These are phyloP conservation scores for Temnopleurus reevesii DNA, from an alignment of 53 echinoderm and acorn worm species.

Conservation along the genomic window DNA sequence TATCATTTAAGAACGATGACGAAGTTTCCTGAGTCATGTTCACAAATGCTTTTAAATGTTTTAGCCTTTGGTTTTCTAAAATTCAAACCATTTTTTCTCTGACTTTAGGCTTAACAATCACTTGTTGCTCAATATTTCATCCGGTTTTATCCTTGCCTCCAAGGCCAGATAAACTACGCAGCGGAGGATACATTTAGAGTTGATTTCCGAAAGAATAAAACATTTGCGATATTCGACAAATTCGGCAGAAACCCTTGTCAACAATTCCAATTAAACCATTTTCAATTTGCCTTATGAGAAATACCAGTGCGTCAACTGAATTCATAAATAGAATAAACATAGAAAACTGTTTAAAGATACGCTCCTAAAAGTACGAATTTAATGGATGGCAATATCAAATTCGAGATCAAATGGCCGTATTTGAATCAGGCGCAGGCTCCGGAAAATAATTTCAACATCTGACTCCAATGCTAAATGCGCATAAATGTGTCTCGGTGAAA, in stretches of 20 bases:
- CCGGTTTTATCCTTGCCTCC: background rate
- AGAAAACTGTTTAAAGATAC: background rate
- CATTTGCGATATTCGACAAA: background rate
- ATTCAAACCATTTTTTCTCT: background rate
- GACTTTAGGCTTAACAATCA: background rate
- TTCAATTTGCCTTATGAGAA: constrained; percentile 9
- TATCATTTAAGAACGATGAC: no score
- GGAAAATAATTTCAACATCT: background rate
- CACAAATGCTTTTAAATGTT: no score
- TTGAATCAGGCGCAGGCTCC: background rate
- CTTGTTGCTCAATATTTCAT: background rate
- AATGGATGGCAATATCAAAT: constrained; percentile 5
- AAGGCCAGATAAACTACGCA: background rate
- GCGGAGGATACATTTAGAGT: background rate
- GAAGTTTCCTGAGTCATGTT: no score
- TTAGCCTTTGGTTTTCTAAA: background rate
- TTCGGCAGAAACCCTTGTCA: background rate
- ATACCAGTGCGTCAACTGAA: constrained; percentile 2
- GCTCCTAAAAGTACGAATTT: background rate
- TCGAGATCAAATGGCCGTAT: background rate
- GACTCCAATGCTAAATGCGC: background rate
- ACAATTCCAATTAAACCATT: constrained; percentile 11
- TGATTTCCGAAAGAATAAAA: background rate
- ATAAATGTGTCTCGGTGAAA: background rate
- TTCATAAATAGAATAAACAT: constrained; percentile 30